phyloP scores from a whole-genome alignment of 2,888 invertebrate genomes.

The Clepsis dumicolana region DNA sequence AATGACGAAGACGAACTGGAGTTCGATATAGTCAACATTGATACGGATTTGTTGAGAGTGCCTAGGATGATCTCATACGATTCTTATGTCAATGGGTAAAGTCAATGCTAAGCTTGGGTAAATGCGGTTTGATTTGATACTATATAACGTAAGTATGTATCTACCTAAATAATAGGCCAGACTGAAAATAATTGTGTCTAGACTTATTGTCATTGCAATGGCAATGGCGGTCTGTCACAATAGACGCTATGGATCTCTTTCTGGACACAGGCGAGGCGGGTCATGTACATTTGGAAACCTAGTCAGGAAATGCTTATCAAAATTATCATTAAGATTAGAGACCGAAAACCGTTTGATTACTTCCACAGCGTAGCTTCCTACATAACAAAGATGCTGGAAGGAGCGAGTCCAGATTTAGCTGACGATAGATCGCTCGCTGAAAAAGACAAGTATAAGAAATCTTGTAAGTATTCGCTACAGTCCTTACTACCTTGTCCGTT shows the following conservation, averaged over 20 bases:
- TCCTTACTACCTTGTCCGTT: not conserved
- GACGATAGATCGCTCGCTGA: not conserved
- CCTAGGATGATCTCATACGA: constrained; percentile 63
- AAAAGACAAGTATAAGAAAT: constrained; percentile 9
- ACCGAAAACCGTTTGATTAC: not conserved
- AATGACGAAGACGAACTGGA: constrained; percentile 85
- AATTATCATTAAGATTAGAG: no score
- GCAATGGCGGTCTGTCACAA: no score
- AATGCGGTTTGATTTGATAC: no score
- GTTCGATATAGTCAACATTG: constrained; percentile 77
- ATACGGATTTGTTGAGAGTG: constrained; percentile 63
- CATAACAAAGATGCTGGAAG: constrained; percentile 15
- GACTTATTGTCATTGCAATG: no score
- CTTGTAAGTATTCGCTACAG: constrained; percentile 6
- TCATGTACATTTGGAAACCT: no score
- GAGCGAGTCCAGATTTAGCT: not conserved
- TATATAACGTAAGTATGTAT: no score
- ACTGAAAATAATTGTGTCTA: no score
- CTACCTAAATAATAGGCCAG: no score
- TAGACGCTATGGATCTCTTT: no score
- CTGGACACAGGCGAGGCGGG: no score
- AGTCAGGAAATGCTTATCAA: no score
- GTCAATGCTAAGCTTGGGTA: not conserved
- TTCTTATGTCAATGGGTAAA: constrained; percentile 49
- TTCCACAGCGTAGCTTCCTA: constrained; percentile 8